Evolutionary conservation across 2,797 vertebrate genomes (phyloP).

Genomic region (Borostomias antarcticus): DNA sequence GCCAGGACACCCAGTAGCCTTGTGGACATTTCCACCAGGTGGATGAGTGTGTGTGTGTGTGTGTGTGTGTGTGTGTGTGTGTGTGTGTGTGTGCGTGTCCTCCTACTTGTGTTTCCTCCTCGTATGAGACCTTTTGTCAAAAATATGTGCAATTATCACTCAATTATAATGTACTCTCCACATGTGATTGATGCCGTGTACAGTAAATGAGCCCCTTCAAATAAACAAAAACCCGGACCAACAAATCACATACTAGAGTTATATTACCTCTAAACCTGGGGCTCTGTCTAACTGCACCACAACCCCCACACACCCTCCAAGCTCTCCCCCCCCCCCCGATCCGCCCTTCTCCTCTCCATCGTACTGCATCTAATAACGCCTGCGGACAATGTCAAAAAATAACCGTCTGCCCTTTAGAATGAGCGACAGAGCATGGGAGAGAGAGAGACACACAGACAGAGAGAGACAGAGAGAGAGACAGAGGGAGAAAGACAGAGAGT

Average conservation of each 20-base stretch:
- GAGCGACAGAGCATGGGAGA: constrained; percentile 20
- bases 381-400: not conserved
- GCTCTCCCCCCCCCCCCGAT: not conserved
- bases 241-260: no score
- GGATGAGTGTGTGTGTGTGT: no score
- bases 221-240: not conserved
- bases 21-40: no score
- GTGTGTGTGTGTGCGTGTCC: not conserved
- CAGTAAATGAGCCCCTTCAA: not conserved
- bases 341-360: not conserved
- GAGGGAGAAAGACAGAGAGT: no score
- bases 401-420: not conserved
- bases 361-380: not conserved
- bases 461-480: no score
- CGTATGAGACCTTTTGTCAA: no score
- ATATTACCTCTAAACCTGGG: constrained; percentile 2
- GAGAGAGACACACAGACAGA: no score
- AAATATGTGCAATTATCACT: no score
- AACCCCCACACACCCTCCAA: not conserved
- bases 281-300: not conserved
- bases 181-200: not conserved
- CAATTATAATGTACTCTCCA: not conserved
- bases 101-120: no score
- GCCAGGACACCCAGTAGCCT: not conserved
- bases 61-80: no score